These are phyloP conservation scores for Syrphus vitripennis DNA, from an alignment of 2,888 invertebrate genomes.

Conservation along the genomic window DNA sequence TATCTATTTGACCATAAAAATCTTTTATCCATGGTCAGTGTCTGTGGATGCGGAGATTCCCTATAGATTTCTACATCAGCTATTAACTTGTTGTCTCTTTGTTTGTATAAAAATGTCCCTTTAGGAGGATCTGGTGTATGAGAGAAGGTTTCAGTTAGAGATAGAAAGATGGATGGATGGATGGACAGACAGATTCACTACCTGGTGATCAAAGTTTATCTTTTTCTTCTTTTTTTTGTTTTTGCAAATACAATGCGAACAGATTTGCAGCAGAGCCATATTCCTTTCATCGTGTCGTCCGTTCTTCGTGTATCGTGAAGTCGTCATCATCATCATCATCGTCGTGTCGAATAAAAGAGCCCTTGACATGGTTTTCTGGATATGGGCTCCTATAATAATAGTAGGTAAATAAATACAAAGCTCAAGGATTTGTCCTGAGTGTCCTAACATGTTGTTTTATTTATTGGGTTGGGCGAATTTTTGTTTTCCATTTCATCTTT, in stretches of 20 bases:
- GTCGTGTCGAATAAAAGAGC: constrained; percentile 30
- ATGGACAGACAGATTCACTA: constrained; percentile 48
- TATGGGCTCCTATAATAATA: too few relatives aligned
- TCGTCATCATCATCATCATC: background rate
- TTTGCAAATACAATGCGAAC: constrained; percentile 45
- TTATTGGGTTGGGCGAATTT: constrained; percentile 57
- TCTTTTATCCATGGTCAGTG: constrained; percentile 57
- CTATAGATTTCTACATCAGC: constrained; percentile 63
- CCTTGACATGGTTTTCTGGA: constrained; percentile 69
- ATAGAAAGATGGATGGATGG: constrained; percentile 45
- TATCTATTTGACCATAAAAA: constrained; percentile 69
- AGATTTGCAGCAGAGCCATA: constrained; percentile 11
- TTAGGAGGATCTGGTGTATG: background rate
- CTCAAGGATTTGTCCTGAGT: constrained; percentile 65
- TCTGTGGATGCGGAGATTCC: constrained; percentile 56
- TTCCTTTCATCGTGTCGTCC: background rate
- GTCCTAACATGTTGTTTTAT: constrained; percentile 71
- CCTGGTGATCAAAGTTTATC: constrained; percentile 19
- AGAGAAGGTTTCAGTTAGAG: constrained; percentile 16
- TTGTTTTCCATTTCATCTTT: background rate
- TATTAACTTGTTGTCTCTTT: constrained; percentile 63
- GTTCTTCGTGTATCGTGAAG: background rate
- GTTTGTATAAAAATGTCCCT: background rate
- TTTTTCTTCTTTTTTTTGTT: constrained; percentile 7
- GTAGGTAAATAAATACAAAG: background rate